Evolutionary conservation across 2,113 vertebrate species (phyloP), one percentile per base, ranked within the genome.

Genomic region (Epinephelus cyanopodus): DNA sequence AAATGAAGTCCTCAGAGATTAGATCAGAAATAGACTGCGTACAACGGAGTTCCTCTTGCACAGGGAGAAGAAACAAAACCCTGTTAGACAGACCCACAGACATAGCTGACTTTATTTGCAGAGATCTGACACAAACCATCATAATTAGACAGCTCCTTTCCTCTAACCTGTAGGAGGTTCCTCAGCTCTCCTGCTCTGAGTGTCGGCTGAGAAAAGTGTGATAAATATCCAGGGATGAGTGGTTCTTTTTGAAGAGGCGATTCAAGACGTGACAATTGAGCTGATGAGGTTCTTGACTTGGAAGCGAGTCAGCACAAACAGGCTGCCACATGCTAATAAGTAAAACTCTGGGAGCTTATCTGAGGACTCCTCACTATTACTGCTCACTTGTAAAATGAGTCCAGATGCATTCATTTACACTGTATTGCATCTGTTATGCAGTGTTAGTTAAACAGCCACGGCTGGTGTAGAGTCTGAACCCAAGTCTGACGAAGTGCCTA

Each of bases 91-190:
- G 69, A 85, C 56, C 11, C 73, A 81, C 73, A 74, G 58, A 86
- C 33, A 56, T 19, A 10, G 77, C 82, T 80, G 81, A 82, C 87
- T 92, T 87, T 93, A 87, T 93, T 93, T 77, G 83, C 70, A 65
- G 72, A 82, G 71, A 84, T 92, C 88, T 91, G 81, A 89, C 89
- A 91, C 65, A 69, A 74, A 27, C 63, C 63, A 58, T 63, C 82
- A 74, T 92, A 93, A 94, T 93, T 91, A 92, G 90, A 81, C 79
- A 63, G 77, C 78, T 79, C 72, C 77, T 78, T 85, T 64, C 61
- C 76, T 69, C 65, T 66, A 86, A 89, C 73, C 81, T 89, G 77
- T 74, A 15, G 87, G 84, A 92, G 86, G 60, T 62, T 83, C 64
- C 78, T 83, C 77, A 23, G 67, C 81, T 72, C 76, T 77, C 61